Percentiles rank a stretch among this genome's conserved stretches.
Evolutionary conservation across 2,113 vertebrate genomes (phyloP).

Genomic region (Bubalus kerabau): DNA sequence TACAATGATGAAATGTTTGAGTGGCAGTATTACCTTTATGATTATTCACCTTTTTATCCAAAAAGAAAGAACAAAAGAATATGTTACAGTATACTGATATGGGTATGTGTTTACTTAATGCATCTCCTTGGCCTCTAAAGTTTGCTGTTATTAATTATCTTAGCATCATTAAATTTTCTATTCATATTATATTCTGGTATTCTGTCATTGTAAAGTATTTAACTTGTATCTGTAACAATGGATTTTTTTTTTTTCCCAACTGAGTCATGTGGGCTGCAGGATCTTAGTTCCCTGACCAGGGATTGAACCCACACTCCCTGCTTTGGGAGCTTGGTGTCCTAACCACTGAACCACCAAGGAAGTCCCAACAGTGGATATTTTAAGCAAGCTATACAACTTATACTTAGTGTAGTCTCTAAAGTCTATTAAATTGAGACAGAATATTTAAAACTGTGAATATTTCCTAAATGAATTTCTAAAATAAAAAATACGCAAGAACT

Average conservation of each 20-base stretch:
- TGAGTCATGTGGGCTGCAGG: not conserved
- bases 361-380: not conserved
- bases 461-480: constrained; percentile 20
- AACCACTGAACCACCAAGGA: not conserved
- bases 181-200: not conserved
- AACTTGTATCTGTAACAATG: not conserved
- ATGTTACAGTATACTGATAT: not conserved
- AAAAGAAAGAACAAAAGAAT: not conserved
- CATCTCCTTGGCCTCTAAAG: not conserved
- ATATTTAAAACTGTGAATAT: not conserved
- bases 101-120: not conserved
- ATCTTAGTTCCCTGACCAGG: not conserved
- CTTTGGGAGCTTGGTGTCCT: not conserved
- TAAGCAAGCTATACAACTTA: not conserved
- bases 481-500: not conserved
- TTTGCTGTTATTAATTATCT: not conserved
- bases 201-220: not conserved
- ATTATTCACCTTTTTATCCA: not conserved
- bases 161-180: not conserved
- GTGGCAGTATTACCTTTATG: not conserved
- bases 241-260: not conserved
- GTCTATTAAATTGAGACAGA: not conserved
- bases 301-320: not conserved
- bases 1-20: not conserved
- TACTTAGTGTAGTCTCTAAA: not conserved